Evolutionary conservation across 2,113 vertebrate species (phyloP).

Genomic region (Ranitomeya imitator): DNA sequence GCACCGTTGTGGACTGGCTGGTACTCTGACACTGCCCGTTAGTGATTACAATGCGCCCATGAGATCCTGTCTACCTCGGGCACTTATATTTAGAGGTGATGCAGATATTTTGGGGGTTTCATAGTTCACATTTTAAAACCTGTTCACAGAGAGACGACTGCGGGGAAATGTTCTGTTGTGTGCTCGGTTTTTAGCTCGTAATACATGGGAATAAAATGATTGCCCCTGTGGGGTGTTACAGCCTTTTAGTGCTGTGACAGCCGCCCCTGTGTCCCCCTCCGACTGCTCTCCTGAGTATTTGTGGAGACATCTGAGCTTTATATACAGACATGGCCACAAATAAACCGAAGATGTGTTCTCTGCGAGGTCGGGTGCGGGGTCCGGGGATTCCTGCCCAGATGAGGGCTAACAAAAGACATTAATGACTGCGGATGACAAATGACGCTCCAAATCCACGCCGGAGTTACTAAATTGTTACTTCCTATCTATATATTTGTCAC

Average conservation of each 20-base stretch:
- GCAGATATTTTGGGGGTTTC: no score
- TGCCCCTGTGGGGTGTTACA: no score
- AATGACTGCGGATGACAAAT: no score
- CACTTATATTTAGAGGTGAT: neutral
- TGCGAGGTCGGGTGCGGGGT: neutral
- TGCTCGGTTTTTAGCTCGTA: no score
- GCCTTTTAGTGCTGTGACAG: neutral
- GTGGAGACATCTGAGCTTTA: neutral
- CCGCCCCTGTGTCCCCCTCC: neutral
- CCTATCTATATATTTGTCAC: no score
- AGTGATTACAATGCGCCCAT: no score
- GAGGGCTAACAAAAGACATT: no score
- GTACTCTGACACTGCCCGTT: neutral
- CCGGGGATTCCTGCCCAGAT: neutral
- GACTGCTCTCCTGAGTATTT: constrained; percentile 4
- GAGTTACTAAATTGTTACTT: no score
- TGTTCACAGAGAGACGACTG: no score
- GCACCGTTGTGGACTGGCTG: neutral
- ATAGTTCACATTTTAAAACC: no score
- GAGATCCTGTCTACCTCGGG: neutral
- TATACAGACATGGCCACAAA: neutral
- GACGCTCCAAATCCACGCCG: neutral
- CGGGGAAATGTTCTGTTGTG: no score
- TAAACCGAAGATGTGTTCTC: neutral
- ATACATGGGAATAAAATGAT: no score